phyloP scores from a whole-genome alignment of 2,797 vertebrate species.

The Danio tinwini region DNA sequence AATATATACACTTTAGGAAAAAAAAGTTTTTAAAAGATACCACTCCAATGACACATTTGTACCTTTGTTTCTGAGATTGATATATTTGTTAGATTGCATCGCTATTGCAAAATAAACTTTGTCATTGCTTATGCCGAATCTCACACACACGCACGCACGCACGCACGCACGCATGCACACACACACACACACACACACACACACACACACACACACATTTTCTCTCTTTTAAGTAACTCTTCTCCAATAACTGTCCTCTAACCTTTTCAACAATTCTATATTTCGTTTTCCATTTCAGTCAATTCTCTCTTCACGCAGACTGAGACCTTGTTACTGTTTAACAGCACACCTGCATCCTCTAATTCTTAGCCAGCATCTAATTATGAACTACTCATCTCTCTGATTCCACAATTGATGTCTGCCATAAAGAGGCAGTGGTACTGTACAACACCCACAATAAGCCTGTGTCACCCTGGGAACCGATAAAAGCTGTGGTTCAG shows the following conservation, averaged over 20 bases:
- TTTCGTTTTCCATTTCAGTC: not conserved
- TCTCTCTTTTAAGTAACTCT: not conserved
- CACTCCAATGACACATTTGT: too few relatives aligned
- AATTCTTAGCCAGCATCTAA: constrained; percentile 9
- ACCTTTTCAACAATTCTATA: not conserved
- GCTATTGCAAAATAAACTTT: too few relatives aligned
- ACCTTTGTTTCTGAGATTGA: too few relatives aligned
- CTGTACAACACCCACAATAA: not conserved
- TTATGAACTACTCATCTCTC: constrained; percentile 1
- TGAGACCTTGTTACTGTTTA: not conserved
- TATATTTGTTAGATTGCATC: too few relatives aligned
- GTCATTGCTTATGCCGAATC: too few relatives aligned
- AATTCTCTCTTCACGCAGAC: not conserved
- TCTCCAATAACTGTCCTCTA: not conserved
- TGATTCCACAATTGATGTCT: not conserved
- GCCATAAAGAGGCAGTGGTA: not conserved
- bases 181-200: too few relatives aligned
- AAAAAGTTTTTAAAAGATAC: too few relatives aligned
- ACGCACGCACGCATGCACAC: too few relatives aligned
- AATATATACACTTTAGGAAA: too few relatives aligned
- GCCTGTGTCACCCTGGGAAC: not conserved
- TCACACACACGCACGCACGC: too few relatives aligned
- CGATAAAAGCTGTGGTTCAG: constrained; percentile 22
- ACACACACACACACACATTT: too few relatives aligned
- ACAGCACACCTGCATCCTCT: constrained; percentile 1